phyloP scores from a whole-genome alignment of 2,113 vertebrate species.

The Pelodiscus sinensis region DNA sequence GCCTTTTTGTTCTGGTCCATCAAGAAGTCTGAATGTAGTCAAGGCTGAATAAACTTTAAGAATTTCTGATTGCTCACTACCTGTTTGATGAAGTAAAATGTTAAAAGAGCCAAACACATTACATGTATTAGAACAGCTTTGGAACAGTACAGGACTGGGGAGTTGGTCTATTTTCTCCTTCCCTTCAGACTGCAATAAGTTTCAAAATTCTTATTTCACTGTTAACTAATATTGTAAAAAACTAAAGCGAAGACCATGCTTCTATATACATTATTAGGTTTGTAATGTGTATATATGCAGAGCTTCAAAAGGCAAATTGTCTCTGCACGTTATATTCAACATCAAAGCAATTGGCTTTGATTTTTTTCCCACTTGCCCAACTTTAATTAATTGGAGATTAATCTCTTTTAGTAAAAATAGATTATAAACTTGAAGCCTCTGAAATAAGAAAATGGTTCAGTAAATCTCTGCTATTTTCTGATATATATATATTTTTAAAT shows the following conservation, averaged over 20 bases:
- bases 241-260: neutral
- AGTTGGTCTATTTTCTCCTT: neutral
- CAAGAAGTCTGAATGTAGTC: slow-evolving; percentile 51
- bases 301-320: neutral
- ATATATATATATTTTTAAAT: neutral
- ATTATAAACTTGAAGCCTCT: neutral
- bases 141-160: neutral
- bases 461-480: neutral
- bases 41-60: slow-evolving; percentile 53
- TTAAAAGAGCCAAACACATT: slow-evolving; percentile 11
- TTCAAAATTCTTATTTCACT: neutral
- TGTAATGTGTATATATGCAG: neutral
- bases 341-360: neutral
- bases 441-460: neutral
- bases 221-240: neutral
- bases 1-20: slow-evolving; percentile 55
- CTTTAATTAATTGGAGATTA: neutral
- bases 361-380: neutral
- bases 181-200: neutral
- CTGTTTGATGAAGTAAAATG: slow-evolving; percentile 40
- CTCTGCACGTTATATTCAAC: neutral
- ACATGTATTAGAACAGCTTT: neutral
- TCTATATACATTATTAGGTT: neutral
- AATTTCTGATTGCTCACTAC: slow-evolving; percentile 45
- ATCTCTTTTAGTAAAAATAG: neutral